Base-by-base conservation (phyloP, 1,140 invertebrate species). In the Drosophila ficusphila region DNA sequence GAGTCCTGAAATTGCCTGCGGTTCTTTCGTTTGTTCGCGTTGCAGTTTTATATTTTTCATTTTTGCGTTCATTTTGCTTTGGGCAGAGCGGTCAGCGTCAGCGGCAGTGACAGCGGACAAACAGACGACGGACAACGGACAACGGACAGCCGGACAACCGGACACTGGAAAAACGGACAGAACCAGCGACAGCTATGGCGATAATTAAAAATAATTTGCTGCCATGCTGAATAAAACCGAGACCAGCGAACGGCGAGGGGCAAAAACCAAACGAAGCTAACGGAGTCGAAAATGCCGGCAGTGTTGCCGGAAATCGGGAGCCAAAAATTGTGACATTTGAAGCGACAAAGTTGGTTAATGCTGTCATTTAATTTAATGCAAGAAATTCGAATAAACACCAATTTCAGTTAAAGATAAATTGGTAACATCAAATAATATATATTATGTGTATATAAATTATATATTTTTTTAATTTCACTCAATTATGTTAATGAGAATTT, bases 131-230 rank as follows among this genome's bases (percentile, higher is more conserved):
- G 77, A 77, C 58, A 79, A 42, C 52, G 34, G 74, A 79, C 76
- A n/a, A 1, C 6, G 34, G 34, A 39, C 38, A 39, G 0, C 1
- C 4, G 18, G 38, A 41, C 38, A 4, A 34, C 21, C 12, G 49
- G 31, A 38, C 58, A 81, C 21, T 11, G 49, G 31, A 38, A 47
- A 81, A 46, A 1, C n/a, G 76, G 72, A 82, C 74, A 82, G 60
- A 25, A 47, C 46, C 41, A 39, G 53, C 72, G 72, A 68, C 79
- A 83, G 79, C 75, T 46, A 75, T 60, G 68, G 44, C 71, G 79
- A 83, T 83, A 83, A 83, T 83, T 83, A 85, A 85, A 85, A 85
- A 85, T 85, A 85, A 85, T 85, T 85, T 74, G 71, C 71, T 48
- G 57, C 57, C 70, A 54, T 46, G 57, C 44, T 46, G 60, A 64